phyloP scores from a whole-genome alignment of 2,113 vertebrate species.

The Serinus canaria region DNA sequence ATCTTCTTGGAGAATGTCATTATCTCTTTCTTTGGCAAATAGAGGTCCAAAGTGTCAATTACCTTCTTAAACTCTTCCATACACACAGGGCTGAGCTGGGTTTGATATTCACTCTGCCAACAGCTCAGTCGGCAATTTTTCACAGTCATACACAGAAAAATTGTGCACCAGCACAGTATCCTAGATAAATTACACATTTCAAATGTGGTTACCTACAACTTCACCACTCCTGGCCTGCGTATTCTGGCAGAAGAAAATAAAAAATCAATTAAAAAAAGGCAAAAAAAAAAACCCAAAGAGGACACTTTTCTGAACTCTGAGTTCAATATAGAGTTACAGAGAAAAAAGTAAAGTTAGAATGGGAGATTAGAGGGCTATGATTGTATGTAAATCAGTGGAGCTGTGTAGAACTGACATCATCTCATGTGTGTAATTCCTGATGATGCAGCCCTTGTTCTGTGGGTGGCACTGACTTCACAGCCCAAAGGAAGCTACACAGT shows the following conservation, averaged over 20 bases:
- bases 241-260: background rate
- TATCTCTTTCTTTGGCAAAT: constrained; percentile 70
- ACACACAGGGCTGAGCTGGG: constrained; percentile 30
- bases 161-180: constrained; percentile 33
- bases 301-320: background rate
- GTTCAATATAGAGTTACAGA: background rate
- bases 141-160: constrained; percentile 53
- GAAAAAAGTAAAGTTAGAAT: background rate
- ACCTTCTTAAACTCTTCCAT: constrained; percentile 59
- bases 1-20: constrained; percentile 64
- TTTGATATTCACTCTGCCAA: constrained; percentile 40
- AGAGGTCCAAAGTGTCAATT: constrained; percentile 68
- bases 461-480: background rate
- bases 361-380: background rate
- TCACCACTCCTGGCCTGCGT: background rate
- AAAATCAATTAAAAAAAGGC: background rate
- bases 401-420: background rate
- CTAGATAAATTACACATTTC: constrained; percentile 51
- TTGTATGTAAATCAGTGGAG: background rate
- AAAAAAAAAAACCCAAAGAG: background rate
- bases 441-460: background rate
- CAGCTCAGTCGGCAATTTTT: constrained; percentile 47
- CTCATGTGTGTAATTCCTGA: background rate
- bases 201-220: constrained; percentile 19
- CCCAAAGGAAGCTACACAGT: background rate